Evolutionary conservation across 2,113 vertebrate species (phyloP).

Genomic region (Coptodon bakossiorum): DNA sequence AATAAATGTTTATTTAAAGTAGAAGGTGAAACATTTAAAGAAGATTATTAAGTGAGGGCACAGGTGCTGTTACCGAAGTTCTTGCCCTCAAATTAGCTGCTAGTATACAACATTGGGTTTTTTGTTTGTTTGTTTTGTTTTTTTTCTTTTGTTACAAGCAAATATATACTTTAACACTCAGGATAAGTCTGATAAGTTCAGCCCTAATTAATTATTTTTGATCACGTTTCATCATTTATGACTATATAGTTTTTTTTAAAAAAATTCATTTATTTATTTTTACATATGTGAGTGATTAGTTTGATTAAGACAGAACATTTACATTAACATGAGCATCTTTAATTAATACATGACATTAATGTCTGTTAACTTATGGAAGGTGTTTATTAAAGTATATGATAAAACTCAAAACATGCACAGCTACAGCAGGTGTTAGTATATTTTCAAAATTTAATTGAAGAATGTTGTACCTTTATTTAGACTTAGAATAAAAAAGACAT

Average conservation of each 20-base stretch:
- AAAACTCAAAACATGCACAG: neutral
- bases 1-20: neutral
- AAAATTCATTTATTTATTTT: accelerated
- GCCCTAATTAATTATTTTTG: neutral
- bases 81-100: neutral
- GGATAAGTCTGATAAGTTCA: neutral
- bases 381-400: neutral
- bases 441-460: neutral
- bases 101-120: accelerated
- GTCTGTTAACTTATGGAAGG: neutral
- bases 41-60: neutral
- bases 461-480: neutral
- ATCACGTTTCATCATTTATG: neutral
- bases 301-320: neutral
- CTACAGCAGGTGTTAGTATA: neutral
- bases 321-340: neutral
- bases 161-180: neutral
- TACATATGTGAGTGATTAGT: neutral
- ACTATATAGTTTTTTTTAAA: accelerated
- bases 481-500: neutral
- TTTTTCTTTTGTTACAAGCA: neutral
- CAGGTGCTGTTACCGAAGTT: neutral
- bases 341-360: neutral
- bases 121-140: neutral
- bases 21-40: neutral